phyloP scores from a whole-genome alignment of 2,113 vertebrate genomes.

The Hyla sarda region DNA sequence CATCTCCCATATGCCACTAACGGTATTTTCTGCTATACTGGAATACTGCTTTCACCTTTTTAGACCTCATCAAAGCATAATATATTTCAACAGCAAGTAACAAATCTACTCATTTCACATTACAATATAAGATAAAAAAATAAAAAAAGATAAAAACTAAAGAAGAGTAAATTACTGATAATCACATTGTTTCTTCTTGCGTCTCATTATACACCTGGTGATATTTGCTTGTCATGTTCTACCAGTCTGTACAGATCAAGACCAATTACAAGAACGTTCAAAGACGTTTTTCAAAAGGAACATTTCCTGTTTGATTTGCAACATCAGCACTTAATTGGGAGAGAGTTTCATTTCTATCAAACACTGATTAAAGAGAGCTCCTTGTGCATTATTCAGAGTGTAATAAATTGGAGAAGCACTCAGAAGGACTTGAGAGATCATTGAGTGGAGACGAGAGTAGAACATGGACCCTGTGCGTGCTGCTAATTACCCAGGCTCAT shows the following conservation, averaged over 20 bases:
- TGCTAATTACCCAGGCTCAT: constrained; percentile 34
- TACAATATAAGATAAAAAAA: neutral
- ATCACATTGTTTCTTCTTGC: neutral
- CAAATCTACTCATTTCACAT: neutral
- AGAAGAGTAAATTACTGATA: constrained; percentile 4
- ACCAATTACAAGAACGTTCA: constrained; percentile 27
- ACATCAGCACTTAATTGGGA: constrained; percentile 31
- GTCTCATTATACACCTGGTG: neutral
- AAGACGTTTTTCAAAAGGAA: constrained; percentile 35
- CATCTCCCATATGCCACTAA: neutral
- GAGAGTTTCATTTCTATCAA: neutral
- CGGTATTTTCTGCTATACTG: neutral
- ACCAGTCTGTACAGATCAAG: constrained; percentile 11
- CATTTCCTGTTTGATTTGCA: constrained; percentile 34
- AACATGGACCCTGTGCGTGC: neutral
- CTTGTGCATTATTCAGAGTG: constrained; percentile 44
- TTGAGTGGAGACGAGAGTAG: neutral
- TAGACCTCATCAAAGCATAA: neutral
- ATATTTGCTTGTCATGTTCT: constrained; percentile 11
- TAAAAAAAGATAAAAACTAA: neutral
- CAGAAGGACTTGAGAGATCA: constrained; percentile 11
- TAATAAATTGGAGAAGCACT: constrained; percentile 12
- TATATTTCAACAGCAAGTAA: neutral
- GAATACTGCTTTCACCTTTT: neutral
- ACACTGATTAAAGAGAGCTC: constrained; percentile 33